Conservation (phyloP, 2,113 vertebrate species). For the Eublepharis macularius region DNA sequence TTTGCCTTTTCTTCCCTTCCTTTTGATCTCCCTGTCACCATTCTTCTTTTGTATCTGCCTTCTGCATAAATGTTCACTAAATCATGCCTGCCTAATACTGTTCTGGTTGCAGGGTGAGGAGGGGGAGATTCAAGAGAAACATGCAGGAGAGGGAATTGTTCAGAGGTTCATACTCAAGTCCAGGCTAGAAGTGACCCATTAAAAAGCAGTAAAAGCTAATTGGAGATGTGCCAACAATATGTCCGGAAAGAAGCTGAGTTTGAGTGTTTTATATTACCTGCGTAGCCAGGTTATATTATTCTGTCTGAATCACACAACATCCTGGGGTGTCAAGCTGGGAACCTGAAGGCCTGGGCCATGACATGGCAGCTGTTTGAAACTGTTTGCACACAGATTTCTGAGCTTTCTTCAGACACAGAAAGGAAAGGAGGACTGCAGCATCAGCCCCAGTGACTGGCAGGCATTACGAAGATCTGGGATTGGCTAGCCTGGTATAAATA, state of each 20-base stretch:
- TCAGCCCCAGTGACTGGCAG: no score
- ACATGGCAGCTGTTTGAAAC: no score
- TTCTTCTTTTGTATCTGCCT: constrained; percentile 1
- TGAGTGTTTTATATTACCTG: no score
- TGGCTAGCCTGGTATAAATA: no score
- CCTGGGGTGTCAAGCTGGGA: neutral
- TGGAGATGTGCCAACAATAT: no score
- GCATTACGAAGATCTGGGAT: no score
- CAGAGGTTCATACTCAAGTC: neutral
- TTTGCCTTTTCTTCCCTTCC: neutral
- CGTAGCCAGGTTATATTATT: no score
- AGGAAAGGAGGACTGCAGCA: no score
- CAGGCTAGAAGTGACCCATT: neutral
- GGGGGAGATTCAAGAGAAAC: neutral
- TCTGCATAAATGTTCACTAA: constrained; percentile 11
- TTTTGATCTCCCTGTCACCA: neutral
- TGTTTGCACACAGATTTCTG: no score
- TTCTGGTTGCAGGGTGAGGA: neutral
- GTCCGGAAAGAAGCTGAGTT: no score
- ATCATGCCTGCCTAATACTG: neutral
- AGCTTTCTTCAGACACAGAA: no score
- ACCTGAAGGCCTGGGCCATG: neutral
- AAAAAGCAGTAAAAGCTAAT: neutral
- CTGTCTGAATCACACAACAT: no score
- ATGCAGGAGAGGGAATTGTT: neutral